Evolutionary conservation across 2,113 vertebrate genomes (phyloP).

Genomic region (Festucalex cinctus): DNA sequence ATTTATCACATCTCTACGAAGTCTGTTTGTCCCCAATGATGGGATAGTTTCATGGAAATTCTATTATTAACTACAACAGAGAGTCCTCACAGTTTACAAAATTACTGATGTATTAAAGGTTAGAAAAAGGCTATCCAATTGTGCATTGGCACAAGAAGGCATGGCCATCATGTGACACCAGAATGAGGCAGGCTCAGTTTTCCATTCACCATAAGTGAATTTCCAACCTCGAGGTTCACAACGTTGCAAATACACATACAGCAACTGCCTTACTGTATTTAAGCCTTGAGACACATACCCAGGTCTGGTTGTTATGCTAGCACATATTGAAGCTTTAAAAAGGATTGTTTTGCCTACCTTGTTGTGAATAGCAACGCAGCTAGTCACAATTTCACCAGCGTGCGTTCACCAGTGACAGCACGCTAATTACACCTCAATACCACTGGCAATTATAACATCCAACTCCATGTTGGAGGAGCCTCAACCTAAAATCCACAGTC

Average conservation of each 20-base stretch:
- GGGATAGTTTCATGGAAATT: background rate
- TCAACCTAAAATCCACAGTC: slow-evolving; percentile 27
- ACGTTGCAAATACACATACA: background rate
- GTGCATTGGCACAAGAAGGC: background rate
- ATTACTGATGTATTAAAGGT: no score
- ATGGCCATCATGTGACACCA: no score
- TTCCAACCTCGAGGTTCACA: background rate
- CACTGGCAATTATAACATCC: slow-evolving; percentile 44
- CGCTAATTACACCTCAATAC: slow-evolving; percentile 46
- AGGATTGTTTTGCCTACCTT: background rate
- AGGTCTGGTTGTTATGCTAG: background rate
- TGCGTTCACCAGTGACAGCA: slow-evolving; percentile 8
- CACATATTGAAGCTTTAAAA: background rate
- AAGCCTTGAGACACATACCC: background rate
- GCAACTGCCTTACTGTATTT: no score
- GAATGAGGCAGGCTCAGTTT: no score
- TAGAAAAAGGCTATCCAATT: no score
- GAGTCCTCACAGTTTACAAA: no score
- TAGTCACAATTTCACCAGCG: background rate
- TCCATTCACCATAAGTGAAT: no score
- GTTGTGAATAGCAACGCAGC: background rate
- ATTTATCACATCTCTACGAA: no score
- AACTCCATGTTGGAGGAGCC: slow-evolving; percentile 34
- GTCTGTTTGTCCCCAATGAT: background rate
- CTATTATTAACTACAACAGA: no score